Evolutionary conservation across 2,888 invertebrate genomes (phyloP), one percentile per base, ranked within the genome.

Genomic region (Cryptocephalus primarius): DNA sequence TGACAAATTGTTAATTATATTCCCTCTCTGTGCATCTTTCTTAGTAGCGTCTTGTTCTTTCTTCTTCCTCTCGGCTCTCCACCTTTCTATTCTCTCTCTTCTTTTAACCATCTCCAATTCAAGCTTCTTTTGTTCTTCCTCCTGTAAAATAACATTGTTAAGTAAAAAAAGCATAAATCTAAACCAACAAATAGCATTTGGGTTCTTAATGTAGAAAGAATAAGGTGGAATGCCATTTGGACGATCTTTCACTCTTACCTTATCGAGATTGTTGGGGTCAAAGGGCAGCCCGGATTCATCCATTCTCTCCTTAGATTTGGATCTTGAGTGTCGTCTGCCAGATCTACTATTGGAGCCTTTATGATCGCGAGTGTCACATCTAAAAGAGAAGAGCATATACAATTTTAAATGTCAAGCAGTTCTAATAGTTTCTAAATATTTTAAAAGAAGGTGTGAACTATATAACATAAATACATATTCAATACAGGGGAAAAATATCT

Each of bases 41-140:
- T 86, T 88, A 6, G 82, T 83, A 8, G 82, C 78, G 64, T 90
- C 88, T 36, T 89, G 69, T 63, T 90, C 88, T 60, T 86, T 87
- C 55, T 89, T 85, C 67, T 93, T 93, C 10, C 94, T 79, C 60
- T 96, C 94, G 0, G 91, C 90, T 40, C 96, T 76, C 95, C 95
- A 96, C 44, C 93, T 79, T 69, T 97, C 96, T 52, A 97, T 95
- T 44, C 96, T 80, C 59, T 97, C 95, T 1, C 95, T 76, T 4
- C 96, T 77, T 67, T 92, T 94, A 62, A 90, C 91, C 95, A 96
- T 96, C 73, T 96, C 95, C 12, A 85, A 73, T 68, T 96, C 96
- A 32, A 97, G 70, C 32, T 88, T 82, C 56, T 83, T 86, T 63
- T 92, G 90, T 63, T 92, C 91, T 64, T 88, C 90, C 70, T 93